phyloP scores from a whole-genome alignment of 2,888 invertebrate genomes.

The Dendrolimus houi region DNA sequence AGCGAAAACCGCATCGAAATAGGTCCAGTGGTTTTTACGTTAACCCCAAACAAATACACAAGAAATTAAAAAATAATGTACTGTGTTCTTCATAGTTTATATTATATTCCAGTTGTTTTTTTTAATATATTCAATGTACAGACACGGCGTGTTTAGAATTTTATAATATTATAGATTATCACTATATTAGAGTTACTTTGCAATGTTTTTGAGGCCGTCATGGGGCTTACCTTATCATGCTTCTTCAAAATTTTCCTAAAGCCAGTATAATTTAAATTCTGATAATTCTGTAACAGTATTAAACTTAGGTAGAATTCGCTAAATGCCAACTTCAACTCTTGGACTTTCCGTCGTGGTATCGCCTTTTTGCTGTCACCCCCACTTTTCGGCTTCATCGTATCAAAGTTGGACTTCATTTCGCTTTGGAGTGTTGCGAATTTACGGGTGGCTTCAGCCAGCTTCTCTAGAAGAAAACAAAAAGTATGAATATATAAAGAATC shows the following conservation, averaged over 20 bases:
- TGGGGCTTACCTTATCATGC: slow-evolving; percentile 91
- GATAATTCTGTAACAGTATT: slow-evolving; percentile 97
- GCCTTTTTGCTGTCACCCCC: slow-evolving; percentile 62
- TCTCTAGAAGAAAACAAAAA: slow-evolving; percentile 78
- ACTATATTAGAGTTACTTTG: too few relatives aligned
- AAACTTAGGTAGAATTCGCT: slow-evolving; percentile 98
- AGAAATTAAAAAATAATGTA: too few relatives aligned
- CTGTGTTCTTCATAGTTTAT: too few relatives aligned
- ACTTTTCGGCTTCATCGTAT: slow-evolving; percentile 68
- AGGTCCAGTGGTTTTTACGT: too few relatives aligned
- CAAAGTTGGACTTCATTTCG: slow-evolving; percentile 83
- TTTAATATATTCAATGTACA: too few relatives aligned
- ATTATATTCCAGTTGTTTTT: too few relatives aligned
- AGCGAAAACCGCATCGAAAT: too few relatives aligned
- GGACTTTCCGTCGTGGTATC: slow-evolving; percentile 87
- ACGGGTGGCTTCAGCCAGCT: slow-evolving; percentile 97
- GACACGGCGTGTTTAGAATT: too few relatives aligned
- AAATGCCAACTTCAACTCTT: slow-evolving; percentile 96
- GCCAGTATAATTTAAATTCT: slow-evolving; percentile 98
- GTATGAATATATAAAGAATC: too few relatives aligned
- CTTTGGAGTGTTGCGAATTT: slow-evolving; percentile 94
- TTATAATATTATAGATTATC: too few relatives aligned
- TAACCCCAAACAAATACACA: too few relatives aligned
- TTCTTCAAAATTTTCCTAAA: slow-evolving; percentile 99
- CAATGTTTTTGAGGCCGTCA: not conserved